Conservation (phyloP, 2,113 vertebrate species). For the Bufo gargarizans region DNA sequence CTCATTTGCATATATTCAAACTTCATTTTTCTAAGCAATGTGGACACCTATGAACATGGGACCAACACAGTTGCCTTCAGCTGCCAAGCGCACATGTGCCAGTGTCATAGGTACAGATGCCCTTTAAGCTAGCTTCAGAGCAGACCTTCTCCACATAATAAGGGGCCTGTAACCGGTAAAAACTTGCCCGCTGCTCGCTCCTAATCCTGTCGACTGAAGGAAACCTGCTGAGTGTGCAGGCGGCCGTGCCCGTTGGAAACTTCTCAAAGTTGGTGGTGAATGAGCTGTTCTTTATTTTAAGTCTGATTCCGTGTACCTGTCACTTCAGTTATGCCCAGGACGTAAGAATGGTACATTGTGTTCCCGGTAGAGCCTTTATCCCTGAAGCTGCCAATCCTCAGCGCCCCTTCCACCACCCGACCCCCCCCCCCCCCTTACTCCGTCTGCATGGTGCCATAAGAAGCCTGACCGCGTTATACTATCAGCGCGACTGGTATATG, state of each 20-base stretch:
- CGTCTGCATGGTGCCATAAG: neutral
- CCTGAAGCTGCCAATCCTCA: neutral
- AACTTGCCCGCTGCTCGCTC: neutral
- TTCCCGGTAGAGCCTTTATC: neutral
- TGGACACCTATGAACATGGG: too few relatives aligned
- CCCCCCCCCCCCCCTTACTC: neutral
- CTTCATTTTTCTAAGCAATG: too few relatives aligned
- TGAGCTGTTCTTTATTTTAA: neutral
- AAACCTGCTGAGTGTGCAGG: slow-evolving; percentile 8
- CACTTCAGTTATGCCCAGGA: slow-evolving; percentile 13
- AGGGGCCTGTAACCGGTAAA: neutral
- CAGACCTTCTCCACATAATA: too few relatives aligned
- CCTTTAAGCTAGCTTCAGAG: too few relatives aligned
- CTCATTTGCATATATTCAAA: too few relatives aligned
- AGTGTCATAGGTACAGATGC: too few relatives aligned
- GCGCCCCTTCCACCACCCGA: neutral
- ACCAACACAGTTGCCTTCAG: too few relatives aligned
- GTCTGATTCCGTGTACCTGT: slow-evolving; percentile 28
- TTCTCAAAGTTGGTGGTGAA: neutral
- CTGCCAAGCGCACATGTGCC: too few relatives aligned
- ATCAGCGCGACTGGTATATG: neutral
- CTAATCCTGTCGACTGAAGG: slow-evolving; percentile 17
- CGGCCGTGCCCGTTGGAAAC: slow-evolving; percentile 9
- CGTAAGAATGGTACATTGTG: slow-evolving; percentile 36
- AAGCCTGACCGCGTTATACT: neutral